Evolutionary conservation across 2,888 invertebrate species (phyloP).

Genomic region (Cynaeus angustus): DNA sequence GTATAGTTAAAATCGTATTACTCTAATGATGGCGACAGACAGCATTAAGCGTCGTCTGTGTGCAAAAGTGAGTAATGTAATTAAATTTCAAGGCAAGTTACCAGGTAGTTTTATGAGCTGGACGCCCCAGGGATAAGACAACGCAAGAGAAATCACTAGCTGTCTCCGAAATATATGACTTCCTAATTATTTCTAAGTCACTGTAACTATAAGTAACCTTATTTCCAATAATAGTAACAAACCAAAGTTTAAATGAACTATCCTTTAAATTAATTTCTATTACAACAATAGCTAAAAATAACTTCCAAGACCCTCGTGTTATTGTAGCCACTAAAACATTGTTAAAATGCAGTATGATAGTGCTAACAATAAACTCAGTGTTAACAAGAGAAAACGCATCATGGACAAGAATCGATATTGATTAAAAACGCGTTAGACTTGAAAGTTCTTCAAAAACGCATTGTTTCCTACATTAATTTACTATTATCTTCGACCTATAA

Average conservation of each 20-base stretch:
- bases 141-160: conserved; percentile 11
- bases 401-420: too few species aligned
- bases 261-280: too few species aligned
- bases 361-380: too few species aligned
- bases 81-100: conserved; percentile 35
- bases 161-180: conserved; percentile 11
- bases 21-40: conserved; percentile 37
- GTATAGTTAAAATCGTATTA: conserved; percentile 31
- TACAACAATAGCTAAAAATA: too few species aligned
- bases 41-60: conserved; percentile 24
- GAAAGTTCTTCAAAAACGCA: too few species aligned
- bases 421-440: too few species aligned
- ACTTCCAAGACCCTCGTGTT: too few species aligned
- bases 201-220: neutral
- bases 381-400: too few species aligned
- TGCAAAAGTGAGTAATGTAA: conserved; percentile 31
- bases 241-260: too few species aligned
- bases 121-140: conserved; percentile 8
- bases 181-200: conserved; percentile 25
- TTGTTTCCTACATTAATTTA: too few species aligned
- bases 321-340: neutral
- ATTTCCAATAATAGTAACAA: neutral
- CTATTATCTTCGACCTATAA: too few species aligned
- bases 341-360: too few species aligned
- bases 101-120: conserved; percentile 18